Conservation (phyloP, 1,140 invertebrate genomes). For the Zophobas atratus region DNA sequence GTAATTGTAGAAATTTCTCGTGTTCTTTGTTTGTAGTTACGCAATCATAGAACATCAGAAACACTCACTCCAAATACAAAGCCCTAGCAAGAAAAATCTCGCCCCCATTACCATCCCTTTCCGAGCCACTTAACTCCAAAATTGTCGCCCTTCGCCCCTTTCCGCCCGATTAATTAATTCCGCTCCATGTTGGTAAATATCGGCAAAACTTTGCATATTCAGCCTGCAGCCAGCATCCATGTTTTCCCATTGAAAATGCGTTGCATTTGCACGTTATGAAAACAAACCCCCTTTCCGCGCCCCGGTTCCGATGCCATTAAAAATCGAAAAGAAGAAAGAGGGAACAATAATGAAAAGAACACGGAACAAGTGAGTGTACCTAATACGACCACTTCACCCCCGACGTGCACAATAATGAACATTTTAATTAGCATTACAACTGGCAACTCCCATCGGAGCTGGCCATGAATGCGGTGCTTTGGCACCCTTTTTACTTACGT, state of each 20-base stretch:
- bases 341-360: slow-evolving; percentile 14
- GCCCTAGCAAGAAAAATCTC: no score
- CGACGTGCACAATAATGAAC: slow-evolving; percentile 41
- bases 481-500: slow-evolving; percentile 49
- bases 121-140: no score
- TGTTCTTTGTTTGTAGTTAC: no score
- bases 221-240: not conserved
- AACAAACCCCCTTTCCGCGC: slow-evolving; percentile 19
- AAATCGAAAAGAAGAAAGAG: slow-evolving; percentile 6
- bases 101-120: no score
- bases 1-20: no score
- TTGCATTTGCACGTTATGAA: slow-evolving; percentile 12
- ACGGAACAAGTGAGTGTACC: not conserved
- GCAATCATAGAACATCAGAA: no score
- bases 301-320: not conserved
- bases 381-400: slow-evolving; percentile 33
- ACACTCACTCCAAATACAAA: no score
- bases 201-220: slow-evolving; percentile 1
- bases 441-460: slow-evolving; percentile 49
- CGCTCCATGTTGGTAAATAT: slow-evolving; percentile 2
- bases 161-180: slow-evolving; percentile 39
- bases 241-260: slow-evolving; percentile 12
- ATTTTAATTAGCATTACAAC: slow-evolving; percentile 53
- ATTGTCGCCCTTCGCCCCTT: not conserved
- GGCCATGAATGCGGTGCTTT: slow-evolving; percentile 45